A percentile compares a stretch with the other conserved stretches of the same genome.
These are phyloP conservation scores for Morinoia aosen DNA, from an alignment of 2,888 invertebrate genomes.

Conservation along the genomic window DNA sequence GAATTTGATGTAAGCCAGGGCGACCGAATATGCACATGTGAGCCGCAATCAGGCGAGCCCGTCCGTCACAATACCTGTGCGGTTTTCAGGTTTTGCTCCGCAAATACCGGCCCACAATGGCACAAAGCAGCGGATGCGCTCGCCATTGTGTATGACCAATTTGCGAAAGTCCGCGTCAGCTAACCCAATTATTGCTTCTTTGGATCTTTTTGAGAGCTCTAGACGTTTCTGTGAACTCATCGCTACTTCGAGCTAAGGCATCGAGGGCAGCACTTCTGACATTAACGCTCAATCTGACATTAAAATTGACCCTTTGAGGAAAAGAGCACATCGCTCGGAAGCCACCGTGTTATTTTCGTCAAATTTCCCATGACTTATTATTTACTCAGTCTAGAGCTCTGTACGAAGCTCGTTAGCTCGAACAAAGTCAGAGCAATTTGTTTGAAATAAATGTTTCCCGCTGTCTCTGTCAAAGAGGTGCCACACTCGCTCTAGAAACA, in stretches of 20 bases:
- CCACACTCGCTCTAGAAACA: not conserved
- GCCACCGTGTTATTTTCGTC: not conserved
- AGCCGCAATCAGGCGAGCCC: not conserved
- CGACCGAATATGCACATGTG: not conserved
- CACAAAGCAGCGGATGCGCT: slow-evolving; percentile 26
- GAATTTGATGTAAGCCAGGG: not conserved
- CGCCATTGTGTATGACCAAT: slow-evolving; percentile 15
- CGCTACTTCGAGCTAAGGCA: not conserved
- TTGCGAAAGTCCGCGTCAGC: slow-evolving; percentile 12
- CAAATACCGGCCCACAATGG: slow-evolving; percentile 29
- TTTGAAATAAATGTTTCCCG: not conserved
- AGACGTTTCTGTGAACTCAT: not conserved
- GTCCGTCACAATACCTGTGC: not conserved
- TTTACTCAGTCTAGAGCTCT: not conserved
- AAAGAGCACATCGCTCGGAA: not conserved
- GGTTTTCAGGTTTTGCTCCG: not conserved
- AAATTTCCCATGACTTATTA: not conserved
- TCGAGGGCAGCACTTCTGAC: not conserved
- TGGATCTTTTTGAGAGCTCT: not conserved
- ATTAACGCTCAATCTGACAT: not conserved
- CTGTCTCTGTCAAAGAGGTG: not conserved
- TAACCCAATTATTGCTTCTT: not conserved
- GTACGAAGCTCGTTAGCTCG: not conserved
- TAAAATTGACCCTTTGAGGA: not conserved
- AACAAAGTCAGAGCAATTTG: not conserved